Evolutionary conservation across 2,797 vertebrate species (phyloP).

Genomic region (Oreochromis mossambicus): DNA sequence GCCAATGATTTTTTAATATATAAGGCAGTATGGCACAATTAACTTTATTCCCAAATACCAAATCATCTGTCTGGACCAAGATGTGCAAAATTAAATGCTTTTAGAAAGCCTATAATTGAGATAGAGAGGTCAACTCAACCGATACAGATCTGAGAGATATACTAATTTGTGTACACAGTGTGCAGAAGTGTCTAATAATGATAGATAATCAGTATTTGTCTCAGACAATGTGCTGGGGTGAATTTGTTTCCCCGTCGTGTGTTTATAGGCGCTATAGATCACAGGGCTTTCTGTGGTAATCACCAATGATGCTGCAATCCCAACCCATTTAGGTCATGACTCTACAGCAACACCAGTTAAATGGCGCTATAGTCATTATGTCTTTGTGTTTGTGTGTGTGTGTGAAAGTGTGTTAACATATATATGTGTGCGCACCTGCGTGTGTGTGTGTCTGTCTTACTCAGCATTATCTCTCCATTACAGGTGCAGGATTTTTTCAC

Average conservation of each 20-base stretch:
- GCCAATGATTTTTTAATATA: neutral
- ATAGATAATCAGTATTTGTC: slow-evolving; percentile 14
- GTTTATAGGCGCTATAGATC: slow-evolving; percentile 55
- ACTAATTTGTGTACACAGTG: neutral
- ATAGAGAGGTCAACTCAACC: neutral
- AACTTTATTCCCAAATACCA: neutral
- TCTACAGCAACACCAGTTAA: slow-evolving; percentile 33
- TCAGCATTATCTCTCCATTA: slow-evolving; percentile 70
- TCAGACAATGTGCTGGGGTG: neutral
- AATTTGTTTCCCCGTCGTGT: slow-evolving; percentile 23
- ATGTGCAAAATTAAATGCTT: neutral
- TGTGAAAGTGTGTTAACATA: neutral
- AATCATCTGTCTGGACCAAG: neutral
- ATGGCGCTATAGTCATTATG: slow-evolving; percentile 60
- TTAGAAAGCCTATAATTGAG: neutral
- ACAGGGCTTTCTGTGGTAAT: slow-evolving; percentile 55
- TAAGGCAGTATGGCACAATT: neutral
- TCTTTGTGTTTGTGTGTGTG: slow-evolving; percentile 5
- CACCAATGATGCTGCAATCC: slow-evolving; percentile 62
- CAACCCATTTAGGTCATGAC: slow-evolving; percentile 61
- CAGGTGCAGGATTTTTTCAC: slow-evolving; percentile 57
- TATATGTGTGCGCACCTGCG: neutral
- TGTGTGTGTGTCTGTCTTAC: slow-evolving; percentile 40
- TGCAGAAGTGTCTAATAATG: slow-evolving; percentile 2
- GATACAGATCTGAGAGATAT: neutral